Evolutionary conservation across 2,888 invertebrate genomes (phyloP).

Genomic region (Meliscaeva auricollis): DNA sequence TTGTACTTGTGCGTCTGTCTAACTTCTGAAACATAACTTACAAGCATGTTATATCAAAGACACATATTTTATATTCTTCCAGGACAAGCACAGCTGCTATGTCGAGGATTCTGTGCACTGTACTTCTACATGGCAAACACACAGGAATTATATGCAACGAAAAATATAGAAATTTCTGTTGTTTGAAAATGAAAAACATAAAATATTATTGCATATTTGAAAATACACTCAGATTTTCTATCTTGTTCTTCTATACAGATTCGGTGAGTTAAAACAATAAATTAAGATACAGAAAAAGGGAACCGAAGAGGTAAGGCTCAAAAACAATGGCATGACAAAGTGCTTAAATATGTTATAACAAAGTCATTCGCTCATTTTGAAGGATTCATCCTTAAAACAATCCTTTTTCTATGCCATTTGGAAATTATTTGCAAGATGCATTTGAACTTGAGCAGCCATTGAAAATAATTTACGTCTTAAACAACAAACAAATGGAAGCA

Average conservation of each 20-base stretch:
- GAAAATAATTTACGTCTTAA: too few relatives aligned
- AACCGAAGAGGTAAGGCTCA: neutral
- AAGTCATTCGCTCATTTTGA: constrained; percentile 18
- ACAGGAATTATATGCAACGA: constrained; percentile 16
- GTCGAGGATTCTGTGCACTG: neutral
- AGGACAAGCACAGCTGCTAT: constrained; percentile 1
- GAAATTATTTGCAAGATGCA: neutral
- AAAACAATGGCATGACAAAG: constrained; percentile 22
- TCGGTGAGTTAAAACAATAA: neutral
- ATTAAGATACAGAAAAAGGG: neutral
- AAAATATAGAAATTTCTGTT: constrained; percentile 21
- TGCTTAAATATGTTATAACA: constrained; percentile 6
- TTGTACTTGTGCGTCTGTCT: constrained; percentile 10
- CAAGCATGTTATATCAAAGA: constrained; percentile 30
- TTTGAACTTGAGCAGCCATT: neutral
- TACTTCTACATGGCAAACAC: neutral
- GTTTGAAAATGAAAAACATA: constrained; percentile 6
- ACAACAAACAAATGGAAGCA: neutral
- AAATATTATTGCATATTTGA: constrained; percentile 28
- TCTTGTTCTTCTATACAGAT: neutral
- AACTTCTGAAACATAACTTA: constrained; percentile 42
- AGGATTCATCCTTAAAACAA: constrained; percentile 12
- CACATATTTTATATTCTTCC: neutral
- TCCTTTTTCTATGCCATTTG: neutral
- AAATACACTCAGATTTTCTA: neutral